Percentiles rank a stretch among this genome's conserved stretches.
Conservation (phyloP, 2,888 invertebrate species). For the Dolomedes plantarius region DNA sequence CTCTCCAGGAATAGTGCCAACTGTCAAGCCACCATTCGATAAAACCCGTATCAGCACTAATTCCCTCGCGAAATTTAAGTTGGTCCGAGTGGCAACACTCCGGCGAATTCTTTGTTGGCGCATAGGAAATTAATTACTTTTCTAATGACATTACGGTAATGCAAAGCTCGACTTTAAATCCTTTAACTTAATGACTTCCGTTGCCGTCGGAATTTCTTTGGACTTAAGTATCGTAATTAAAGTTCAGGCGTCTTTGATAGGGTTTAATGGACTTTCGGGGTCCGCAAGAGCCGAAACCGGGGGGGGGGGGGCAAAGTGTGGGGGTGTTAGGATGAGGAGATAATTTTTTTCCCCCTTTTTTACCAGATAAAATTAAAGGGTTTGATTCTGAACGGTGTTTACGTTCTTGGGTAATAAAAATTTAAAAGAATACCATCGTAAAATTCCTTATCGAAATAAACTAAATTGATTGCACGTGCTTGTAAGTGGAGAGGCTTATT, state of each 20-base stretch:
- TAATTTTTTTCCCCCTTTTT: background rate
- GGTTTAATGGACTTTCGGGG: background rate
- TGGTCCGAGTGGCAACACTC: background rate
- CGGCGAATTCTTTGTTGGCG: background rate
- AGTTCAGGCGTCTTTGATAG: constrained; percentile 15
- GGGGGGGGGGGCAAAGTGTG: too few relatives aligned
- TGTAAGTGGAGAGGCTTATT: background rate
- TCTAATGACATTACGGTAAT: constrained; percentile 60
- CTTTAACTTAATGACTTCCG: constrained; percentile 64
- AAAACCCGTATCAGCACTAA: background rate
- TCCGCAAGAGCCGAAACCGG: too few relatives aligned
- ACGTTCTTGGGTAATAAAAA: background rate
- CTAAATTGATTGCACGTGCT: background rate
- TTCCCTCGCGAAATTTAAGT: background rate
- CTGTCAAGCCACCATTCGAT: background rate
- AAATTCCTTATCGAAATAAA: background rate
- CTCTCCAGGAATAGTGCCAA: background rate
- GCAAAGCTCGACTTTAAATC: constrained; percentile 45
- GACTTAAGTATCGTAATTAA: constrained; percentile 14
- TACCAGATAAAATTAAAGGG: background rate
- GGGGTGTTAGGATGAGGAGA: background rate
- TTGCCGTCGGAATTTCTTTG: background rate
- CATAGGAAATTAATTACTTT: constrained; percentile 52
- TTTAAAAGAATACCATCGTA: background rate
- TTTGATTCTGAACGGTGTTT: background rate